Evolutionary conservation across 2,888 invertebrate genomes (phyloP), one percentile per base, ranked within the genome.

Genomic region (Byasa hedistus): DNA sequence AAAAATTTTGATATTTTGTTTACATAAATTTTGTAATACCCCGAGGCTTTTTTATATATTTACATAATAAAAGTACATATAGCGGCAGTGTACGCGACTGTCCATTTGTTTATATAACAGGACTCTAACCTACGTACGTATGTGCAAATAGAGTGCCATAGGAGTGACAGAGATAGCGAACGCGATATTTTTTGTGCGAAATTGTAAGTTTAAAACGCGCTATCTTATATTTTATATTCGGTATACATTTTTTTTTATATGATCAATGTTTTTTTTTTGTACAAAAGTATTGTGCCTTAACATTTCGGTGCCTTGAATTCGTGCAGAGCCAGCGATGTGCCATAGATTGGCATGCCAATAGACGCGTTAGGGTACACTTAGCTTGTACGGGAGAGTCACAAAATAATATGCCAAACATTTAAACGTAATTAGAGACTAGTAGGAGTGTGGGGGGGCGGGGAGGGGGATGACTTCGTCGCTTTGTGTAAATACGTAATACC

Each of bases 401-500:
- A 91, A 89, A 84, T 81, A 86, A 44, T 82, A 91, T 90, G 88
- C 90, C 91, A 91, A 91, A 91, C 90, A 83, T 82, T 84, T 79
- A 80, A 80, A 79, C 82, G 74, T 80, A 74, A 85, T 85, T 80
- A 82, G 79, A 79, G 75, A 77, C 73, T 81, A 81, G 72, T 70
- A 66, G 72, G 73, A 75, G 76, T 4, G 32, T 32, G 32, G 32
- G 7, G 32, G 32, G 32, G 8, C 7, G 32, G 10, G 32, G 32
- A 32, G 75, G 76, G 79, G 78, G 81, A 58, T 63, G 59, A 59
- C 55, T 63, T 55, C 48, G 48, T 82, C 79, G 78, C 81, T 81
- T 79, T 75, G 79, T 83, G 85, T 81, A 84, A 76, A 85, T 85
- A 88, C 86, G 89, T 89, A 87, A 83, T 79, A 73, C 73, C 81